phyloP scores from a whole-genome alignment of 92 coral and sea anemone genomes.

The Desmophyllum pertusum region DNA sequence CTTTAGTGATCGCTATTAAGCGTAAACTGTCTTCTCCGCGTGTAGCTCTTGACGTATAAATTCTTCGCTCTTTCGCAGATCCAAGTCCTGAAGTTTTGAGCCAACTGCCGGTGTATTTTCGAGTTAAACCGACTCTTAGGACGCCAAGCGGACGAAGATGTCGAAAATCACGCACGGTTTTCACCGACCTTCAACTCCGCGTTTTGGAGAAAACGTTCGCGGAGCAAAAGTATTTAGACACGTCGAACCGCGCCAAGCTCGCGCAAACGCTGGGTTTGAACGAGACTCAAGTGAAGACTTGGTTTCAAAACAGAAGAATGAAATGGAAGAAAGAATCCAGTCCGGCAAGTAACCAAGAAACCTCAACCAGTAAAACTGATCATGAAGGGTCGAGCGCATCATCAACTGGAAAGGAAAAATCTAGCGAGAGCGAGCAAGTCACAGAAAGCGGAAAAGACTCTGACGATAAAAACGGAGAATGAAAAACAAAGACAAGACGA shows the following conservation, averaged over 20 bases:
- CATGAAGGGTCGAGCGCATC: slow-evolving; percentile 18
- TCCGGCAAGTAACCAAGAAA: slow-evolving; percentile 51
- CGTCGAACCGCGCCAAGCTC: slow-evolving; percentile 94
- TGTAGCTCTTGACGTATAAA: slow-evolving; percentile 3
- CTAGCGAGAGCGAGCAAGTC: slow-evolving; percentile 2
- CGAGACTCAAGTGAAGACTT: slow-evolving; percentile 97
- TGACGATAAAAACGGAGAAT: slow-evolving; percentile 3
- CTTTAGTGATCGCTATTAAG: slow-evolving; percentile 14
- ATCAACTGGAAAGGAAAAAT: slow-evolving; percentile 10
- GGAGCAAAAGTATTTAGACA: slow-evolving; percentile 95
- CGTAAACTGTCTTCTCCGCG: neutral
- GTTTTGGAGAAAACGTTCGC: slow-evolving; percentile 95
- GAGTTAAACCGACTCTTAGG: slow-evolving; percentile 93
- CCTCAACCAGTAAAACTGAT: slow-evolving; percentile 45
- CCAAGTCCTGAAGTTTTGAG: slow-evolving; percentile 90
- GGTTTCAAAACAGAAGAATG: slow-evolving; percentile 99
- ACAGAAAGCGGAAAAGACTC: slow-evolving; percentile 10
- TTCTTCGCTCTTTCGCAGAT: slow-evolving; percentile 50
- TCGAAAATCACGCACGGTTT: slow-evolving; percentile 97
- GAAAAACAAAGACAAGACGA: neutral
- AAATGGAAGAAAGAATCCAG: slow-evolving; percentile 93
- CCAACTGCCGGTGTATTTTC: slow-evolving; percentile 93
- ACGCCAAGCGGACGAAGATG: slow-evolving; percentile 98
- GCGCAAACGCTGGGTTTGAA: slow-evolving; percentile 96
- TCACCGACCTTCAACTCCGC: slow-evolving; percentile 95